Percentiles rank a stretch among this genome's conserved stretches.
These are phyloP conservation scores for Lutjanus argentimaculatus DNA, from an alignment of 2,797 vertebrate species.

Conservation along the genomic window DNA sequence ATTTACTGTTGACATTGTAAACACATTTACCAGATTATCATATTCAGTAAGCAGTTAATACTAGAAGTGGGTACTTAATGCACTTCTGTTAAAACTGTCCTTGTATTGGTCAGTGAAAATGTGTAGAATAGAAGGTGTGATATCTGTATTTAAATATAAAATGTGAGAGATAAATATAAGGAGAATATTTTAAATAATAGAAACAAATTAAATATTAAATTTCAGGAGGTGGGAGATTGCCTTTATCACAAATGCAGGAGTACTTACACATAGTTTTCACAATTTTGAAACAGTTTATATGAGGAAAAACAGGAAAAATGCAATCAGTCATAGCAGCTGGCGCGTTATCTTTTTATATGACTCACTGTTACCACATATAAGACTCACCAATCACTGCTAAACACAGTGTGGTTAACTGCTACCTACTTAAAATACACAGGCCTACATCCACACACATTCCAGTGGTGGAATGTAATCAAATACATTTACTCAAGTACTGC, in stretches of 20 bases:
- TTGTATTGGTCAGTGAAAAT: background rate
- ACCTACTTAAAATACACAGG: background rate
- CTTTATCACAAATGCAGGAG: background rate
- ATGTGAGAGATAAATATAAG: background rate
- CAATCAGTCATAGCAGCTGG: background rate
- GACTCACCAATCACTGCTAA: background rate
- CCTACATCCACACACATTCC: too few relatives aligned
- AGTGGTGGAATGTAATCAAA: too few relatives aligned
- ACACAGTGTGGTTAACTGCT: too few relatives aligned
- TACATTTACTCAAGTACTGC: too few relatives aligned
- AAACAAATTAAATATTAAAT: background rate
- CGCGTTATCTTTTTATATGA: background rate
- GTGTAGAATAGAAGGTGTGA: background rate
- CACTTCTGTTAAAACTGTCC: too few relatives aligned
- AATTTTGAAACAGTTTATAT: background rate
- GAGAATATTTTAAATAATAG: background rate
- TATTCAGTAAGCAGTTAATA: too few relatives aligned
- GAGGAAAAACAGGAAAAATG: background rate
- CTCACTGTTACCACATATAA: background rate
- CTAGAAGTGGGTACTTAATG: too few relatives aligned
- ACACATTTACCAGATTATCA: background rate
- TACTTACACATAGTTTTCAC: background rate
- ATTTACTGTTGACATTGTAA: background rate
- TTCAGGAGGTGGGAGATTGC: too few relatives aligned
- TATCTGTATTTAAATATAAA: background rate